A percentile compares a stretch with the other conserved stretches of the same genome.
Conservation (phyloP, 2,888 invertebrate species). For the Oeneis ivallda region DNA sequence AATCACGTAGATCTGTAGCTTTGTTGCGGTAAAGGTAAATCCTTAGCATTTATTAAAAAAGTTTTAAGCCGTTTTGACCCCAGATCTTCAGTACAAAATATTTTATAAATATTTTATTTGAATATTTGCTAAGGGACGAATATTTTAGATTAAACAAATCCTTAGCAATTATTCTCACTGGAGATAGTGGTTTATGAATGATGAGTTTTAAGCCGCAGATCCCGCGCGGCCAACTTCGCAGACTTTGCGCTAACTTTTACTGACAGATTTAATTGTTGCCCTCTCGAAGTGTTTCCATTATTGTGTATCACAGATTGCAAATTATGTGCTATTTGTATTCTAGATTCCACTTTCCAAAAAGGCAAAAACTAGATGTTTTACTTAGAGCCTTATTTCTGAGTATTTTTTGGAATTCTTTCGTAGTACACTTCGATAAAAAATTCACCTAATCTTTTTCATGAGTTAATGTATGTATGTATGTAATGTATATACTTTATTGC, state of each 20-base stretch:
- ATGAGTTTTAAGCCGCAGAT: slow-evolving; percentile 16
- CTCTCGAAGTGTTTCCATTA: neutral
- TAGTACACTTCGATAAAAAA: no score
- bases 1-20: no score
- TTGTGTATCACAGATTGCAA: neutral
- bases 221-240: slow-evolving; percentile 39
- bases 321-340: neutral
- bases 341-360: no score
- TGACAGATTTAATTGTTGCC: slow-evolving; percentile 52
- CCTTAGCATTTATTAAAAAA: neutral
- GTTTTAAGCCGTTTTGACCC: no score
- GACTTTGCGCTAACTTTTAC: slow-evolving; percentile 44
- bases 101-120: neutral
- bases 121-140: neutral
- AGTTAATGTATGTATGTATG: no score
- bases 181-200: slow-evolving; percentile 18
- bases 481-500: no score
- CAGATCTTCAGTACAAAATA: neutral
- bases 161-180: slow-evolving; percentile 16
- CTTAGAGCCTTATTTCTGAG: no score
- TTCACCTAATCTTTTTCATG: no score
- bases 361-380: no score
- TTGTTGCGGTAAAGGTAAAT: no score
- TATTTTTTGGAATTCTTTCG: no score
- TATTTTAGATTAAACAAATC: slow-evolving; percentile 7